These are phyloP conservation scores for Natator depressus DNA, from an alignment of 2,113 vertebrate species.

Conservation along the genomic window DNA sequence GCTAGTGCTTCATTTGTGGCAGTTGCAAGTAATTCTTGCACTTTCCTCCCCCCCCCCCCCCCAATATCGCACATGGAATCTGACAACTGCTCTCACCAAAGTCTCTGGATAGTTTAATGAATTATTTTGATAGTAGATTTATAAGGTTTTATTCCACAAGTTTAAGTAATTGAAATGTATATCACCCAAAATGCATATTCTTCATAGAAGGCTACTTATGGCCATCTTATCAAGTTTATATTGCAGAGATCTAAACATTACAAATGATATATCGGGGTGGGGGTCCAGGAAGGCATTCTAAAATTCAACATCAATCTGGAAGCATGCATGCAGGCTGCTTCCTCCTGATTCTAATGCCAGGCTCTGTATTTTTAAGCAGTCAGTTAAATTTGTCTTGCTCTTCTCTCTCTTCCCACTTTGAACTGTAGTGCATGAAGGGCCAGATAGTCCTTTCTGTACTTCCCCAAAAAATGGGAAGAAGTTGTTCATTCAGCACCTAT, in stretches of 20 bases:
- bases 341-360: conserved; percentile 29
- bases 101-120: conserved; percentile 18
- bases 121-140: conserved; percentile 41
- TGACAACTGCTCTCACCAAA: conserved; percentile 44
- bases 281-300: conserved; percentile 30
- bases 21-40: conserved; percentile 54
- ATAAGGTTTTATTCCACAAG: background rate
- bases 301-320: background rate
- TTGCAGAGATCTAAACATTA: conserved; percentile 57
- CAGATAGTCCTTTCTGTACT: conserved; percentile 9
- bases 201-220: conserved; percentile 45
- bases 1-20: conserved; percentile 45
- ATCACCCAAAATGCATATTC: background rate
- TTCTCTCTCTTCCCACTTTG: background rate
- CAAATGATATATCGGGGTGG: conserved; percentile 28
- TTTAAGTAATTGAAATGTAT: background rate
- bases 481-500: conserved; percentile 48
- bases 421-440: fast-evolving
- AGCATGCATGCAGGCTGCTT: background rate
- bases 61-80: background rate
- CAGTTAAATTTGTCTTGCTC: background rate
- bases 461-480: conserved; percentile 44
- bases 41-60: background rate
- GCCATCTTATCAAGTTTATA: conserved; percentile 32
- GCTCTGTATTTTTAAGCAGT: conserved; percentile 4